These are phyloP conservation scores for Conus canariensis DNA, from an alignment of 2,888 invertebrate species.

Conservation along the genomic window DNA sequence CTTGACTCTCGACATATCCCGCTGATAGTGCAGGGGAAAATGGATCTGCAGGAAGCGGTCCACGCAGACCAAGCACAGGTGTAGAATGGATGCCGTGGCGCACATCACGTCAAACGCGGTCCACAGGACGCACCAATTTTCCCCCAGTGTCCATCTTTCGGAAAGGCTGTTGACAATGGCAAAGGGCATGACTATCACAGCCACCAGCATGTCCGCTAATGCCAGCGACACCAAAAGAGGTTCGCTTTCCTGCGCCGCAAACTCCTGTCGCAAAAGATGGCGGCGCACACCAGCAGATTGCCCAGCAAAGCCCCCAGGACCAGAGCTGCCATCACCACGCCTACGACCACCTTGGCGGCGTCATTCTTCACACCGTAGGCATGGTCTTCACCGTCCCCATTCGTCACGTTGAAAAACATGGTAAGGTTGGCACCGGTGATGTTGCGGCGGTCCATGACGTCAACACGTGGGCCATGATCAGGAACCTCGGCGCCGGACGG, in stretches of 20 bases:
- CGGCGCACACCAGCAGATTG: background rate
- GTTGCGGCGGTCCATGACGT: too few relatives aligned
- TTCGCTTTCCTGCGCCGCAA: background rate
- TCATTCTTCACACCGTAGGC: too few relatives aligned
- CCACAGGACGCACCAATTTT: background rate
- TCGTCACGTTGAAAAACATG: too few relatives aligned
- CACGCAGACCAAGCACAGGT: background rate
- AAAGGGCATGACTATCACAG: background rate
- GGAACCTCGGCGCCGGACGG: too few relatives aligned
- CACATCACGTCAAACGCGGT: background rate
- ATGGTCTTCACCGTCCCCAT: too few relatives aligned
- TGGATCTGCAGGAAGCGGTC: background rate
- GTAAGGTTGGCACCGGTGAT: too few relatives aligned
- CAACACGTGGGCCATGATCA: too few relatives aligned
- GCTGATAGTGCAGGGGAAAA: background rate
- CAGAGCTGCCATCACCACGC: too few relatives aligned
- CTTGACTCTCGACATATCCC: background rate
- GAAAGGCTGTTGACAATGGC: background rate
- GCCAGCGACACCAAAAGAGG: background rate
- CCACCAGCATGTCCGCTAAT: background rate
- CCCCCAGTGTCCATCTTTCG: background rate
- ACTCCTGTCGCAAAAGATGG: background rate
- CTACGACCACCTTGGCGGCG: too few relatives aligned
- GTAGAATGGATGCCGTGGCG: background rate
- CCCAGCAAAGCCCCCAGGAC: too few relatives aligned